These are phyloP conservation scores for Eupsilia transversa DNA, from an alignment of 2,888 invertebrate genomes.

Conservation along the genomic window DNA sequence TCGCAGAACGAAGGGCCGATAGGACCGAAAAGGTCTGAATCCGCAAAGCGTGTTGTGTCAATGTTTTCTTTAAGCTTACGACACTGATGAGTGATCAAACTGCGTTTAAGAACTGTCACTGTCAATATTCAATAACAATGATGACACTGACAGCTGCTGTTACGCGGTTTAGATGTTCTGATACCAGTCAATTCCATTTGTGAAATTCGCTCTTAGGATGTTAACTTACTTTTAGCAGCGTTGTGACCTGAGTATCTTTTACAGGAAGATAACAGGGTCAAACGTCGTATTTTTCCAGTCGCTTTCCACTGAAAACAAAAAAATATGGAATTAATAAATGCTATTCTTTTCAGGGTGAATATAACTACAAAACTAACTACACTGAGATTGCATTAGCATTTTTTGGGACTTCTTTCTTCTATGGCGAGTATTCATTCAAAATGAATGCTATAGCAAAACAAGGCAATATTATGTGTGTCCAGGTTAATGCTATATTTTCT, in stretches of 20 bases:
- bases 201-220: no score
- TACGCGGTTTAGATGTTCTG: not conserved
- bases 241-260: not conserved
- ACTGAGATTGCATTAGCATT: slow-evolving; percentile 38
- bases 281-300: not conserved
- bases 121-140: not conserved
- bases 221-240: not conserved
- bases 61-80: not conserved
- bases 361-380: slow-evolving; percentile 34
- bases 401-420: slow-evolving; percentile 59
- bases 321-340: not conserved
- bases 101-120: not conserved
- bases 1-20: no score
- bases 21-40: not conserved
- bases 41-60: not conserved
- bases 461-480: slow-evolving; percentile 57
- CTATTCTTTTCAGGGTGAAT: slow-evolving; percentile 50
- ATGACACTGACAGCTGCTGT: no score
- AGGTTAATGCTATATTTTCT: slow-evolving; percentile 30
- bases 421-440: slow-evolving; percentile 59
- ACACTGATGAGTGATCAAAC: not conserved
- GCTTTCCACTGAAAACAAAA: not conserved
- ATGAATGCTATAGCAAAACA: slow-evolving; percentile 35
- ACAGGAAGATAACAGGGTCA: not conserved
- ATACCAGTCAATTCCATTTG: not conserved